phyloP scores from a whole-genome alignment of 2,888 invertebrate genomes.

The Agriopis marginaria region DNA sequence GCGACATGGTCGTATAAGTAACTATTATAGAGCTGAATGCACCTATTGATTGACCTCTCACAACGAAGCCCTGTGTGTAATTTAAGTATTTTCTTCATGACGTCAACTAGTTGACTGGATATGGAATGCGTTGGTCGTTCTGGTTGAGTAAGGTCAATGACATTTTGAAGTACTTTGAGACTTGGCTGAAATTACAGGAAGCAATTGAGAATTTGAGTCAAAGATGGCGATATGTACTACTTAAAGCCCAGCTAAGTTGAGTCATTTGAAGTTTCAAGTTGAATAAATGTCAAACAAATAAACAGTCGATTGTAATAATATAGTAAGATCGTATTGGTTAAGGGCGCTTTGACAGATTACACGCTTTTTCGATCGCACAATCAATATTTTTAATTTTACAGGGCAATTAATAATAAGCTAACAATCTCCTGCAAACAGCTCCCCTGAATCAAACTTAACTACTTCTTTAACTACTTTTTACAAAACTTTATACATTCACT shows the following conservation, averaged over 20 bases:
- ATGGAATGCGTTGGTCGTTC: constrained; percentile 6
- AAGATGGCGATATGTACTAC: neutral
- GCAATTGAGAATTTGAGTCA: neutral
- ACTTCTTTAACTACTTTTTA: no score
- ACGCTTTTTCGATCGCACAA: no score
- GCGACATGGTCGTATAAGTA: neutral
- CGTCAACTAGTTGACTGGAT: constrained; percentile 29
- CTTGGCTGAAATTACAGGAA: constrained; percentile 11
- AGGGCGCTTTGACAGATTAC: no score
- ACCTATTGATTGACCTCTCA: constrained; percentile 35
- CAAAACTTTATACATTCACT: no score
- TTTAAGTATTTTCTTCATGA: constrained; percentile 34
- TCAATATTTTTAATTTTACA: no score
- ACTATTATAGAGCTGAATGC: constrained; percentile 24
- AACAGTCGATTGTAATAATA: no score
- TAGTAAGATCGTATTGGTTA: no score
- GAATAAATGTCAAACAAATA: no score
- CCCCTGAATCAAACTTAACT: no score
- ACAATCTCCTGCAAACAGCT: no score
- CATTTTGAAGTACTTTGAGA: constrained; percentile 8
- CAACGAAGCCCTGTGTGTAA: constrained; percentile 25
- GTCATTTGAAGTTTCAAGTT: no score
- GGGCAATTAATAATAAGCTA: no score
- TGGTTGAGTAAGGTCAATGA: constrained; percentile 34
- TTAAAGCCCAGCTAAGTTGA: neutral